A percentile compares a stretch with the other conserved stretches of the same genome.
These are phyloP conservation scores for Lagocephalus sceleratus DNA, from an alignment of 2,797 vertebrate genomes.

Conservation along the genomic window DNA sequence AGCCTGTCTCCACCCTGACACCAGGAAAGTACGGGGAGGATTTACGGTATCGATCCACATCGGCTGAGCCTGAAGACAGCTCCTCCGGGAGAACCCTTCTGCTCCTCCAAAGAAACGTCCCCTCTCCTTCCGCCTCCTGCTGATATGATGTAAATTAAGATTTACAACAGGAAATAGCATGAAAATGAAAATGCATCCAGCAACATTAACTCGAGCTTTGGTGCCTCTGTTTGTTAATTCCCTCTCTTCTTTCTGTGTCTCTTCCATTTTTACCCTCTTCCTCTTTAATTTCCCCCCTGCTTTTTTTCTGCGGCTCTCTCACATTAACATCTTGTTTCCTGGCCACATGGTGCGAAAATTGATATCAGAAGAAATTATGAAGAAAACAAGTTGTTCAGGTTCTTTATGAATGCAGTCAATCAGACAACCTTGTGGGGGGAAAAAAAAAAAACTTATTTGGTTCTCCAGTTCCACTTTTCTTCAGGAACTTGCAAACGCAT, in stretches of 20 bases:
- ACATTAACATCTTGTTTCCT: slow-evolving; percentile 10
- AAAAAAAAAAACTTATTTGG: slow-evolving; percentile 8
- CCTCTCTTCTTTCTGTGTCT: neutral
- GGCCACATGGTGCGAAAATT: slow-evolving; percentile 21
- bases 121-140: slow-evolving; percentile 8
- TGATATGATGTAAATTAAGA: neutral
- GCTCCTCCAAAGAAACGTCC: slow-evolving; percentile 11
- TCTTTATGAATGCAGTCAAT: slow-evolving; percentile 10
- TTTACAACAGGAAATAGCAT: neutral
- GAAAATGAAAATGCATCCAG: too few relatives aligned
- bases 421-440: slow-evolving; percentile 4
- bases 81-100: slow-evolving; percentile 29
- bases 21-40: slow-evolving; percentile 13
- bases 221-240: too few relatives aligned
- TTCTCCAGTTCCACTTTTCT: slow-evolving; percentile 7
- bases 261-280: neutral
- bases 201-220: too few relatives aligned
- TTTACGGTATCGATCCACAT: slow-evolving; percentile 43
- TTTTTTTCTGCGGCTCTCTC: slow-evolving; percentile 5
- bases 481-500: slow-evolving; percentile 1
- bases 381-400: neutral
- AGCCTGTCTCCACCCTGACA: slow-evolving; percentile 9
- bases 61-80: slow-evolving; percentile 29
- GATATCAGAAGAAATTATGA: slow-evolving; percentile 6
- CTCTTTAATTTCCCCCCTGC: slow-evolving; percentile 1